phyloP scores from a whole-genome alignment of 1,140 invertebrate species.

The Bombus terrestris region DNA sequence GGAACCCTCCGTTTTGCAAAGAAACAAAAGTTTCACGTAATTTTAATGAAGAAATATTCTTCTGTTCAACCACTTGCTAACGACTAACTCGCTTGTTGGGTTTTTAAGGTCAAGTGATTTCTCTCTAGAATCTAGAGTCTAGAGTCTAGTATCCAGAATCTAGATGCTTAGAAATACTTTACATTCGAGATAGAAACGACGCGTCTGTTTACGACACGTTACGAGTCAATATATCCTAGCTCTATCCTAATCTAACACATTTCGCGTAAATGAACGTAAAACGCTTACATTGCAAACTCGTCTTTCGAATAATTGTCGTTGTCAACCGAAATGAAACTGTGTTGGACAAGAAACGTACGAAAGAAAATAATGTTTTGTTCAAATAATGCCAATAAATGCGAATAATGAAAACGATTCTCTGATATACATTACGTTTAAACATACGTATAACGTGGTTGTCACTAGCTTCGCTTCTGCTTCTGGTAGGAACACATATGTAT shows the following conservation, averaged over 20 bases:
- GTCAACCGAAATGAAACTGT: not conserved
- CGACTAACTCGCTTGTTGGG: not conserved
- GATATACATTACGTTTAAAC: not conserved
- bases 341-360: not conserved
- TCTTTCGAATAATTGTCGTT: not conserved
- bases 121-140: not conserved
- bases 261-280: not conserved
- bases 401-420: not conserved
- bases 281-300: not conserved
- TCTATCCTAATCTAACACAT: not conserved
- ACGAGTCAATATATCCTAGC: not conserved
- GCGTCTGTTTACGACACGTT: not conserved
- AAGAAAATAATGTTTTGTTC: not conserved
- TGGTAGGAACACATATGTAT: not conserved
- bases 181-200: not conserved
- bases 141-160: not conserved
- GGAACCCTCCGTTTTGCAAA: not conserved
- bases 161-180: not conserved
- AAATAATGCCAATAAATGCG: not conserved
- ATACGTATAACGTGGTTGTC: not conserved
- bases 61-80: not conserved
- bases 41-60: not conserved
- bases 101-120: conserved; percentile 12
- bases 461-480: not conserved
- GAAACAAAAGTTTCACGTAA: not conserved